A percentile compares a stretch with the other conserved stretches of the same genome.
Evolutionary conservation across 53 echinoderm and acorn worm species (phyloP).

Genomic region (Antedon mediterranea): DNA sequence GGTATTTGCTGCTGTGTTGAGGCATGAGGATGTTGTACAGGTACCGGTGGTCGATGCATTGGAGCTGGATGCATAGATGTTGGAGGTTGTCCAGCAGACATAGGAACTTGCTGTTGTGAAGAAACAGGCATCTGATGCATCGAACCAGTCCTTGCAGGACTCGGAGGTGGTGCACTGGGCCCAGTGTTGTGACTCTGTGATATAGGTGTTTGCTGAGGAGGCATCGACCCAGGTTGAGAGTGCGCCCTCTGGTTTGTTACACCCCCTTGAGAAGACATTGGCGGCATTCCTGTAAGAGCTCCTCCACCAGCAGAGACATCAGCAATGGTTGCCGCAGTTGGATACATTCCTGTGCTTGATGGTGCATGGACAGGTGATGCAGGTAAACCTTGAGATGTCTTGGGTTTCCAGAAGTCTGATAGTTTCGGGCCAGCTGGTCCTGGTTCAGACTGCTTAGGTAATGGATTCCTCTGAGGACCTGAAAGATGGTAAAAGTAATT

Average conservation of each 20-base stretch:
- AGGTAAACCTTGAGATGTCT: constrained; percentile 17
- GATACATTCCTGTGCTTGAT: neutral
- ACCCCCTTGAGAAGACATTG: neutral
- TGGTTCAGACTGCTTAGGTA: constrained; percentile 17
- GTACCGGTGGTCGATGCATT: neutral
- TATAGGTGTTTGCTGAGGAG: constrained; percentile 20
- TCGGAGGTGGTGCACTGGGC: constrained; percentile 3
- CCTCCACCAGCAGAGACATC: constrained; percentile 13
- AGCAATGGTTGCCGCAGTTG: constrained; percentile 14
- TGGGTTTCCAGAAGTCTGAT: constrained; percentile 91
- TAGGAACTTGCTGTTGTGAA: neutral
- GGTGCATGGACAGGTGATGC: neutral
- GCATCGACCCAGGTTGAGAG: neutral
- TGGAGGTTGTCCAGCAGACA: neutral
- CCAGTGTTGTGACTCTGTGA: constrained; percentile 11
- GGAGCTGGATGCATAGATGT: neutral
- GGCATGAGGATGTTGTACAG: neutral
- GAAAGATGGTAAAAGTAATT: too few species aligned
- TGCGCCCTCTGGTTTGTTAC: neutral
- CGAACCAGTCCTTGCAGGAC: neutral
- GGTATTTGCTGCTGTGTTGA: neutral
- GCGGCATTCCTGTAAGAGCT: constrained; percentile 8
- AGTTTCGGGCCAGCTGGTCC: constrained; percentile 53
- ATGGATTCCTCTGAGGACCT: neutral
- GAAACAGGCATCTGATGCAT: constrained; percentile 1